Evolutionary conservation across 1,140 invertebrate species (phyloP).

Genomic region (Drosophila tani): DNA sequence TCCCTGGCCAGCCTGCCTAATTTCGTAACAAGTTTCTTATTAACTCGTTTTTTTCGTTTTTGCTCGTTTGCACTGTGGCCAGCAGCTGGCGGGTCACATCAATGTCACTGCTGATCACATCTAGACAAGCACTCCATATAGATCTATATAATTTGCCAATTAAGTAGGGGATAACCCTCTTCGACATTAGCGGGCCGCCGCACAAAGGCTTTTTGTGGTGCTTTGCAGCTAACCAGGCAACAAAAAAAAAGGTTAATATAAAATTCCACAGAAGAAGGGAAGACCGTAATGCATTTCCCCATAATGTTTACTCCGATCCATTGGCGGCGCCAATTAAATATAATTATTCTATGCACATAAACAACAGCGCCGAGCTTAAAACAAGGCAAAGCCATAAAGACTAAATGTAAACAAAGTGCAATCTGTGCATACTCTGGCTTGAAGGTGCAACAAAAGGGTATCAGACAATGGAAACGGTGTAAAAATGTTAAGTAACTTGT

Average conservation of each 20-base stretch:
- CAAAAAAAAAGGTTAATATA: slow-evolving; percentile 16
- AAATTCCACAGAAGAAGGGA: slow-evolving; percentile 32
- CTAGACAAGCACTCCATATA: slow-evolving; percentile 71
- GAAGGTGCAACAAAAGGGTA: neutral
- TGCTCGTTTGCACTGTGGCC: slow-evolving; percentile 8
- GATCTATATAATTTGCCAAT: slow-evolving; percentile 78
- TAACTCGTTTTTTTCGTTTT: slow-evolving; percentile 44
- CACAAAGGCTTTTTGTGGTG: slow-evolving; percentile 30
- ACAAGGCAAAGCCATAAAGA: slow-evolving; percentile 74
- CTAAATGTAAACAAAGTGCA: slow-evolving; percentile 69
- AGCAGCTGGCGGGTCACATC: slow-evolving; percentile 71
- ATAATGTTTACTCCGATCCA: slow-evolving; percentile 51
- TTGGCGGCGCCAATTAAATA: slow-evolving; percentile 64
- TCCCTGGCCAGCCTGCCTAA: slow-evolving; percentile 51
- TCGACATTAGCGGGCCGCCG: slow-evolving; percentile 55
- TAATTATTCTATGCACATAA: slow-evolving; percentile 67
- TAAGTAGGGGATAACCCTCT: slow-evolving; percentile 67
- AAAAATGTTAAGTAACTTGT: neutral
- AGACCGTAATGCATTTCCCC: slow-evolving; percentile 36
- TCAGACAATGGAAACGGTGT: neutral
- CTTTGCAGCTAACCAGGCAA: slow-evolving; percentile 8
- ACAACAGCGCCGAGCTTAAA: slow-evolving; percentile 29
- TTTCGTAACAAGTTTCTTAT: slow-evolving; percentile 82
- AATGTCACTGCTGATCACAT: slow-evolving; percentile 80
- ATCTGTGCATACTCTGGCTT: slow-evolving; percentile 23